Evolutionary conservation across 2,797 vertebrate genomes (phyloP).

Genomic region (Erithacus rubecula): DNA sequence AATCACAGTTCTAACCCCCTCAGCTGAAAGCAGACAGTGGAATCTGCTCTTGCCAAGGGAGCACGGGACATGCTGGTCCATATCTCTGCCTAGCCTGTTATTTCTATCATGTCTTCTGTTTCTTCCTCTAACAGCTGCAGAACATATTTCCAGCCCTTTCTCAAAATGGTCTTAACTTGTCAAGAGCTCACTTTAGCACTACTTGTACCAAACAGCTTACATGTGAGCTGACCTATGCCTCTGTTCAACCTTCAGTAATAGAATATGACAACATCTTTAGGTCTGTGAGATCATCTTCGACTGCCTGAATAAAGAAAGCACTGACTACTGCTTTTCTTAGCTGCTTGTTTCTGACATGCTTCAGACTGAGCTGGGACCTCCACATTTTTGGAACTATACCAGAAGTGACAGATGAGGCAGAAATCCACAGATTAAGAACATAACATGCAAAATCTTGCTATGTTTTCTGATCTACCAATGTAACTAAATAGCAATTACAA

Average conservation of each 20-base stretch:
- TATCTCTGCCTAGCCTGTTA: neutral
- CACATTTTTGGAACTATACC: neutral
- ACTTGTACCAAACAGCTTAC: neutral
- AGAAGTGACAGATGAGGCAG: neutral
- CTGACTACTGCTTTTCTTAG: neutral
- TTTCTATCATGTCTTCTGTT: neutral
- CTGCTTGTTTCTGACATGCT: neutral
- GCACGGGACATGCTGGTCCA: neutral
- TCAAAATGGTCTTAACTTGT: neutral
- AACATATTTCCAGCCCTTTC: neutral
- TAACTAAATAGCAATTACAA: neutral
- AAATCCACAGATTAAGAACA: neutral
- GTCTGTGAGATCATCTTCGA: neutral
- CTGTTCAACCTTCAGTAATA: neutral
- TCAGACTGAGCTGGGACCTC: neutral
- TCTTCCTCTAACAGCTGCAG: conserved; percentile 17
- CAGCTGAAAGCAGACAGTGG: neutral
- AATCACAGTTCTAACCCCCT: neutral
- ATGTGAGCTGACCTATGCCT: neutral
- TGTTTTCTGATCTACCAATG: neutral
- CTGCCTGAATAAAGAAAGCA: neutral
- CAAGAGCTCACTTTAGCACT: neutral
- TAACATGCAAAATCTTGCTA: neutral
- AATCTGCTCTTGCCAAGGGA: neutral
- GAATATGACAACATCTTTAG: neutral